Evolutionary conservation across 1,140 invertebrate species (phyloP).

Genomic region (Centruroides vittatus): DNA sequence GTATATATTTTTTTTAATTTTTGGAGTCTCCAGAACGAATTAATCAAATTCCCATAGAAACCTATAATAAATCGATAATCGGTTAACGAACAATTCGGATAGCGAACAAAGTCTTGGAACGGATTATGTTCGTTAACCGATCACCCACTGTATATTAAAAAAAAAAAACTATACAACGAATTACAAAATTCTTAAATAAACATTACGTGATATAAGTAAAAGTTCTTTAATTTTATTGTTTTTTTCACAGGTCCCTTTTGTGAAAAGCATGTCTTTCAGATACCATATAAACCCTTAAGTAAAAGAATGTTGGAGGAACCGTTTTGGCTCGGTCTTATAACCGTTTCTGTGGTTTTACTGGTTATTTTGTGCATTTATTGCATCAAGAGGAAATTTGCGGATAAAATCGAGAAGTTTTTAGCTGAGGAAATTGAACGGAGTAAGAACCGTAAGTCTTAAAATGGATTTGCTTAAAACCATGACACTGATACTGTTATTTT

Average conservation of each 20-base stretch:
- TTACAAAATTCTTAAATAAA: too few species aligned
- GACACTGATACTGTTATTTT: neutral
- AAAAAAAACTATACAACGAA: neutral
- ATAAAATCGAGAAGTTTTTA: conserved; percentile 64
- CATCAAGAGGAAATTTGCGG: conserved; percentile 61
- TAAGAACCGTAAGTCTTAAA: conserved; percentile 18
- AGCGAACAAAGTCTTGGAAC: too few species aligned
- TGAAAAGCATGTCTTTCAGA: conserved; percentile 43
- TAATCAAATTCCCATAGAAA: too few species aligned
- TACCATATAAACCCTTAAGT: conserved; percentile 50
- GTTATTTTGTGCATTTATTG: conserved; percentile 61
- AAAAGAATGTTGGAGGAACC: conserved; percentile 64
- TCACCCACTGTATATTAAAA: too few species aligned
- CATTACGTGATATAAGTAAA: too few species aligned
- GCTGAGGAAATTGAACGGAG: conserved; percentile 53
- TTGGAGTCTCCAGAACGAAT: too few species aligned
- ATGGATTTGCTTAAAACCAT: too few species aligned
- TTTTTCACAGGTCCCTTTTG: conserved; percentile 33
- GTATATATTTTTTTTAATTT: too few species aligned
- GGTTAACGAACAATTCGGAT: too few species aligned
- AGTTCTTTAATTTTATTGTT: neutral
- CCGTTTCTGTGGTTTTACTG: conserved; percentile 54
- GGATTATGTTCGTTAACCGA: too few species aligned
- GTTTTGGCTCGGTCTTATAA: conserved; percentile 65
- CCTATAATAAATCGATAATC: too few species aligned